Percentiles rank a stretch among this genome's conserved stretches.
Conservation (phyloP, 2,888 invertebrate species). For the Lasioglossum vierecki region DNA sequence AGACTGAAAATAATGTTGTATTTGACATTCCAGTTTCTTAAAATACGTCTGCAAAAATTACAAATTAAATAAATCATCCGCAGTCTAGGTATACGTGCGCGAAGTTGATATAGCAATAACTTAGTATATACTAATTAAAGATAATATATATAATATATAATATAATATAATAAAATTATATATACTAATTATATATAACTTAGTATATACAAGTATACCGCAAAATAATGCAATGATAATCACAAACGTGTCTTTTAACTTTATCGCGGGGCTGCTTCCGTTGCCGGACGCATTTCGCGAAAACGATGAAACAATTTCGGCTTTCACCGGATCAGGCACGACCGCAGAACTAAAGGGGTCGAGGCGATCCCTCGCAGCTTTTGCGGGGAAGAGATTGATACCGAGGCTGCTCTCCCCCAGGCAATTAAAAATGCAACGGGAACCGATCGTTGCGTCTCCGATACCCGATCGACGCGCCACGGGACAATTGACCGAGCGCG, state of each 20-base stretch:
- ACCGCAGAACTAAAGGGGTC: conserved; percentile 25
- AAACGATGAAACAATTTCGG: not conserved
- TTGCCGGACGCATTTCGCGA: not conserved
- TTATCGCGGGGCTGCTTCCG: not conserved
- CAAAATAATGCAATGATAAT: not conserved
- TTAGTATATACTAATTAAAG: too few relatives aligned
- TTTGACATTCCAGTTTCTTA: too few relatives aligned
- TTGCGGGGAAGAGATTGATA: conserved; percentile 35
- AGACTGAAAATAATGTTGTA: too few relatives aligned
- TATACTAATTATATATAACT: too few relatives aligned
- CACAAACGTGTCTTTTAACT: not conserved
- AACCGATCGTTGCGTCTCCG: not conserved
- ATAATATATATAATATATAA: too few relatives aligned
- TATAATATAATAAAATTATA: too few relatives aligned
- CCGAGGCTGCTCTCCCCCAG: conserved; percentile 20
- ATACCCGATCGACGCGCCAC: not conserved
- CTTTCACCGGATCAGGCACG: not conserved
- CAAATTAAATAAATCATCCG: too few relatives aligned
- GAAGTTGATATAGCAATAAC: too few relatives aligned
- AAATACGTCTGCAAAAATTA: too few relatives aligned
- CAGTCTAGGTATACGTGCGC: too few relatives aligned
- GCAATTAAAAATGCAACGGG: conserved; percentile 44
- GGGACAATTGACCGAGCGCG: conserved; percentile 25
- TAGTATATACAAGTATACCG: too few relatives aligned
- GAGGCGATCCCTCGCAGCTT: conserved; percentile 20